Evolutionary conservation across 1,140 invertebrate species (phyloP).

Genomic region (Oryzaephilus surinamensis): DNA sequence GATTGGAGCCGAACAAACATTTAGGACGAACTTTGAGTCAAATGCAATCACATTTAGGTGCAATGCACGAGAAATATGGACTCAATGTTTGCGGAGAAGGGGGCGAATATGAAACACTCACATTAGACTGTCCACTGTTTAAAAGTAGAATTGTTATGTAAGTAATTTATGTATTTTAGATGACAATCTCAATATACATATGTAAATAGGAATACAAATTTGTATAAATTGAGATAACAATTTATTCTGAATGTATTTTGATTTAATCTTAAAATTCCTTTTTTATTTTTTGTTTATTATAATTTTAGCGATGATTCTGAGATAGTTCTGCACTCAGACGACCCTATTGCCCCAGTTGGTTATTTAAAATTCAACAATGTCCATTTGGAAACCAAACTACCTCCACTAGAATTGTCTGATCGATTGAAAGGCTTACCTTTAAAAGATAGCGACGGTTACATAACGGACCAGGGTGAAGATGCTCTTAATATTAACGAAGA

Average conservation of each 20-base stretch:
- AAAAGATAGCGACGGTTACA: constrained; percentile 46
- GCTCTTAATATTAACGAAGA: constrained; percentile 40
- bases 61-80: constrained; percentile 90
- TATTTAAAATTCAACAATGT: constrained; percentile 82
- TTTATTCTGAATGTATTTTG: background rate
- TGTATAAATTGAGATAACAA: background rate
- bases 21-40: constrained; percentile 78
- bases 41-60: constrained; percentile 72
- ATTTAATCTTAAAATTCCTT: background rate
- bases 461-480: constrained; percentile 45
- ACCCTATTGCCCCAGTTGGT: constrained; percentile 85
- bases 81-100: constrained; percentile 98
- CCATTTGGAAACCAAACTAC: constrained; percentile 58
- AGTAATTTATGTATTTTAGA: constrained; percentile 39
- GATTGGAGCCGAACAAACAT: constrained; percentile 75
- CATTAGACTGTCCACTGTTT: constrained; percentile 92
- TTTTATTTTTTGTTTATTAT: constrained; percentile 1
- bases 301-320: constrained; percentile 74
- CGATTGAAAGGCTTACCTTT: constrained; percentile 42
- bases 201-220: constrained; percentile 7
- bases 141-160: constrained; percentile 82
- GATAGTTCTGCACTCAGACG: constrained; percentile 77
- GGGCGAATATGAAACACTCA: constrained; percentile 98
- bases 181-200: too few relatives aligned
- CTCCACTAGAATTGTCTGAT: constrained; percentile 33